Conservation (phyloP, 1,140 invertebrate species). For the Heliconius hewitsoni region DNA sequence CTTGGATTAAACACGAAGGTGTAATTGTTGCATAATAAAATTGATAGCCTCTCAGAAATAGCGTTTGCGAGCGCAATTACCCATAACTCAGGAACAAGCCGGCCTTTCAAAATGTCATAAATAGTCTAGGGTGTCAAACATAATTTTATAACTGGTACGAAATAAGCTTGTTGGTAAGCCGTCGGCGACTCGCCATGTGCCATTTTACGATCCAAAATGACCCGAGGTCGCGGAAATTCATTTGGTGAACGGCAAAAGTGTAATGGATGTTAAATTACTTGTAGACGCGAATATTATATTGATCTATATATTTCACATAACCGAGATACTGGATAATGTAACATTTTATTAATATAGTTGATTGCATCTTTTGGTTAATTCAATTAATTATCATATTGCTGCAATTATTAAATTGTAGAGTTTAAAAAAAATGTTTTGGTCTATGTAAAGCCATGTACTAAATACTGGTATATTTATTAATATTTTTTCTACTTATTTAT, state of each 20-base stretch:
- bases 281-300: slow-evolving; percentile 23
- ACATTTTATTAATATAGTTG: not conserved
- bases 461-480: too few relatives aligned
- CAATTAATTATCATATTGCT: not conserved
- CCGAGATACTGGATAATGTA: slow-evolving; percentile 19
- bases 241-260: slow-evolving; percentile 41
- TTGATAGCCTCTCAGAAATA: slow-evolving; percentile 50
- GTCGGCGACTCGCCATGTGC: slow-evolving; percentile 36
- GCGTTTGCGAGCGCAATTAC: slow-evolving; percentile 53
- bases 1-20: slow-evolving; percentile 34
- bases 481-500: too few relatives aligned
- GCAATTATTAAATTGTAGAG: too few relatives aligned
- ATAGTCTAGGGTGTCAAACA: slow-evolving; percentile 56
- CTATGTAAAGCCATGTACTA: too few relatives aligned
- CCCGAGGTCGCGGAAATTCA: slow-evolving; percentile 52
- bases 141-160: slow-evolving; percentile 56
- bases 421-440: too few relatives aligned
- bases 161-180: slow-evolving; percentile 45
- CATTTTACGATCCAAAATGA: slow-evolving; percentile 51
- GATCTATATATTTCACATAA: slow-evolving; percentile 21
- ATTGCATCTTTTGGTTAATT: not conserved
- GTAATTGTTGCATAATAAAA: slow-evolving; percentile 56
- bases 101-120: slow-evolving; percentile 62
- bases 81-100: slow-evolving; percentile 56
- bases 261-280: slow-evolving; percentile 40